phyloP scores from a whole-genome alignment of 2,888 invertebrate species.

The Keiferia lycopersicella region DNA sequence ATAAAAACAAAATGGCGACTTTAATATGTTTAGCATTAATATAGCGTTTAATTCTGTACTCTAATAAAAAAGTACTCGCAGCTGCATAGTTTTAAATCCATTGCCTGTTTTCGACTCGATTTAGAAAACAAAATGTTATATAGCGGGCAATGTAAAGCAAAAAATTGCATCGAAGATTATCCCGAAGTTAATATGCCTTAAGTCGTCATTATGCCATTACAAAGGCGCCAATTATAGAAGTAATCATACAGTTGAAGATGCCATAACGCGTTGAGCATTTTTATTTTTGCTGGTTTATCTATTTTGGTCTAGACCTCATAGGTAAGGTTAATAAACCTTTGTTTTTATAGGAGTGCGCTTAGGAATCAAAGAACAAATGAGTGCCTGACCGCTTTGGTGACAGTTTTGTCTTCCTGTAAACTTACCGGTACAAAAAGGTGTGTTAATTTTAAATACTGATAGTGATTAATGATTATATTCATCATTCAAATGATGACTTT shows the following conservation, averaged over 20 bases:
- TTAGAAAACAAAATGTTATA: not conserved
- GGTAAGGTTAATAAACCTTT: not conserved
- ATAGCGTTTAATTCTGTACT: not conserved
- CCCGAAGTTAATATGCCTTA: constrained; percentile 37
- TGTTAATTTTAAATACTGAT: no score
- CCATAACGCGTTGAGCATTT: constrained; percentile 32
- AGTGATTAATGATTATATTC: no score
- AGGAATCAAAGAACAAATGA: no score
- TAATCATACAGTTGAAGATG: constrained; percentile 29
- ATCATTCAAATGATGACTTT: no score
- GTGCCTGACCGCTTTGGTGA: no score
- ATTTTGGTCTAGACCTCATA: not conserved
- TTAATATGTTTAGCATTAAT: constrained; percentile 5
- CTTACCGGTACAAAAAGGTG: no score
- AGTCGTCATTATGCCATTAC: constrained; percentile 10
- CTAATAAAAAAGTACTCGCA: no score
- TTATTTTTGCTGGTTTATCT: constrained; percentile 20
- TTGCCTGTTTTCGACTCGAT: not conserved
- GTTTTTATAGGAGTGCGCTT: no score
- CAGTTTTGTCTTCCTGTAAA: no score
- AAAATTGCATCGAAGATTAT: not conserved
- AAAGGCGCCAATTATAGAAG: constrained; percentile 34
- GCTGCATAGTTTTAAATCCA: not conserved
- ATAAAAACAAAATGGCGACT: not conserved
- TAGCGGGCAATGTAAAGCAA: not conserved